Percentiles rank a stretch among this genome's conserved stretches.
phyloP scores from a whole-genome alignment of 2,113 vertebrate genomes.

The Caracal caracal region DNA sequence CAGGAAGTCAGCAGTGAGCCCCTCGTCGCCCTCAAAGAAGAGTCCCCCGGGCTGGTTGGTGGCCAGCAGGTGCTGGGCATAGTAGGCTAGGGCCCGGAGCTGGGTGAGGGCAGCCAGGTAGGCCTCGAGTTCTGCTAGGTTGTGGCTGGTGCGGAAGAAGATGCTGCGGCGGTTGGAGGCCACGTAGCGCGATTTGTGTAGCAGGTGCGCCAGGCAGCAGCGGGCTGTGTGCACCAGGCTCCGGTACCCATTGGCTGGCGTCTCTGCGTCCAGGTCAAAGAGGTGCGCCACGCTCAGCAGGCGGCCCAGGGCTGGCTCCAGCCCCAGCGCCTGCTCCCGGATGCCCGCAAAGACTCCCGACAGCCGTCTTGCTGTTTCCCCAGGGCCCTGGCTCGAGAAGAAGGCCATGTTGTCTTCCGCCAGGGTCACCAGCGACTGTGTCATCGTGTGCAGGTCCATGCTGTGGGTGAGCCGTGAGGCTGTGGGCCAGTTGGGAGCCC shows the following conservation, averaged over 20 bases:
- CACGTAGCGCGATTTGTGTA: constrained; percentile 94
- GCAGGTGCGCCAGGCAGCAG: constrained; percentile 93
- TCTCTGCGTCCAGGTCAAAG: constrained; percentile 93
- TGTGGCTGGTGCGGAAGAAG: constrained; percentile 93
- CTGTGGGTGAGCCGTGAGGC: constrained; percentile 67
- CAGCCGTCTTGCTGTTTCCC: constrained; percentile 86
- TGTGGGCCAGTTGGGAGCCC: constrained; percentile 42
- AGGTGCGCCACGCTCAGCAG: constrained; percentile 89
- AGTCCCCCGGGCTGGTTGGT: constrained; percentile 90
- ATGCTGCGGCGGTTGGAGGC: constrained; percentile 91
- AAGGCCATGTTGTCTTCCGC: constrained; percentile 91
- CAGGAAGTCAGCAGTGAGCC: constrained; percentile 90
- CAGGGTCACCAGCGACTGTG: constrained; percentile 88
- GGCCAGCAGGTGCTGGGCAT: constrained; percentile 91
- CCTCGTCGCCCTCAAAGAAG: constrained; percentile 90
- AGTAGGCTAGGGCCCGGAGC: constrained; percentile 91
- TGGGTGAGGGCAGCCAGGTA: constrained; percentile 93
- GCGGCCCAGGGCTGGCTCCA: constrained; percentile 88
- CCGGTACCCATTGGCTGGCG: constrained; percentile 94
- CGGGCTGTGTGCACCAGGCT: constrained; percentile 93
- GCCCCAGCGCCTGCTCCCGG: constrained; percentile 88
- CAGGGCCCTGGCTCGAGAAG: constrained; percentile 86
- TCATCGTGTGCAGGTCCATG: constrained; percentile 93
- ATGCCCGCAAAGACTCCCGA: constrained; percentile 86
- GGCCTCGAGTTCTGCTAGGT: constrained; percentile 92